phyloP scores from a whole-genome alignment of 1,140 invertebrate species.

The Doryteuthis pealeii region DNA sequence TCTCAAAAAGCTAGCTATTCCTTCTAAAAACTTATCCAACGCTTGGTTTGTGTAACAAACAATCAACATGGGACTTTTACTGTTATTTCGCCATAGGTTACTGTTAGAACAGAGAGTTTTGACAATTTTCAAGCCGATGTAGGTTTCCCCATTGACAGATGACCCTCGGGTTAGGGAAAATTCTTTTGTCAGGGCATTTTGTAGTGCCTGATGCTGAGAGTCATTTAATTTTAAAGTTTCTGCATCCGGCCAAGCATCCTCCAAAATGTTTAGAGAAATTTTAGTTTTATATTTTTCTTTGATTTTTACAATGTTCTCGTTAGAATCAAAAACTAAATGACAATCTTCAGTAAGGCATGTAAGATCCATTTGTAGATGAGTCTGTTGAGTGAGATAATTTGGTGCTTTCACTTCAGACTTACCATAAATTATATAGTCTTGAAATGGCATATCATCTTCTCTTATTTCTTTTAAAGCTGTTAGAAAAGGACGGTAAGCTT shows the following conservation, averaged over 20 bases:
- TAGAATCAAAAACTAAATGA: constrained; percentile 25
- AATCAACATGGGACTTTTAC: constrained; percentile 69
- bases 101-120: constrained; percentile 53
- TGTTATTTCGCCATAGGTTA: constrained; percentile 35
- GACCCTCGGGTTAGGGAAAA: constrained; percentile 72
- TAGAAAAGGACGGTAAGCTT: constrained; percentile 61
- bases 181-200: constrained; percentile 60
- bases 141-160: constrained; percentile 57
- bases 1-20: constrained; percentile 48
- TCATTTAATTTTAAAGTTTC: constrained; percentile 53
- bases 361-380: constrained; percentile 31
- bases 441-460: constrained; percentile 55
- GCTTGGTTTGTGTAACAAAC: constrained; percentile 87
- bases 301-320: constrained; percentile 14
- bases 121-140: constrained; percentile 57
- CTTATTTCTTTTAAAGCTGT: constrained; percentile 54
- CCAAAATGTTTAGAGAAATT: constrained; percentile 26
- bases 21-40: constrained; percentile 85
- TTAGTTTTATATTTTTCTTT: constrained; percentile 20
- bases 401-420: constrained; percentile 32
- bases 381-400: constrained; percentile 30
- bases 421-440: constrained; percentile 45
- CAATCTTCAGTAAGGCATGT: constrained; percentile 33
- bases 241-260: constrained; percentile 43
- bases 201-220: constrained; percentile 61